A percentile compares a stretch with the other conserved stretches of the same genome.
phyloP scores from a whole-genome alignment of 2,113 vertebrate species.

The Columba janthina region DNA sequence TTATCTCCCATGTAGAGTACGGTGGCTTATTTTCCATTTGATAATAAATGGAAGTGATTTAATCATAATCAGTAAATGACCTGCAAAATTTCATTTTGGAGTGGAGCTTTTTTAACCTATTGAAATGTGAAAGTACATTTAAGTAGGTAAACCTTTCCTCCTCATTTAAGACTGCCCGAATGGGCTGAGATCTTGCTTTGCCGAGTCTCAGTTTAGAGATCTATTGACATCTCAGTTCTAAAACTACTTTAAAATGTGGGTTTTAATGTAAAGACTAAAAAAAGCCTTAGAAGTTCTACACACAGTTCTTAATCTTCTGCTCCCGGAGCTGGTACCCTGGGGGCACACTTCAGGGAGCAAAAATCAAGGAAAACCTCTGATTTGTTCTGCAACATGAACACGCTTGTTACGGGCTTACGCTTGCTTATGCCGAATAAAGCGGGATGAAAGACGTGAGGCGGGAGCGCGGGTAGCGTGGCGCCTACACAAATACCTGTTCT shows the following conservation, averaged over 20 bases:
- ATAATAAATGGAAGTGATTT: constrained; percentile 62
- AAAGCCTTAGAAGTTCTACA: background rate
- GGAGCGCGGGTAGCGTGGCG: accelerated
- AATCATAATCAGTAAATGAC: constrained; percentile 64
- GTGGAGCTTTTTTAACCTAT: constrained; percentile 25
- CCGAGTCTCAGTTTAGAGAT: background rate
- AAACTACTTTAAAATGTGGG: background rate
- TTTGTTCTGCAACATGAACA: background rate
- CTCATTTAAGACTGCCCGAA: background rate
- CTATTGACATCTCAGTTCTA: background rate
- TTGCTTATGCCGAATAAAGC: background rate
- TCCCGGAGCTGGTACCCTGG: background rate
- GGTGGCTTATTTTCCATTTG: constrained; percentile 42
- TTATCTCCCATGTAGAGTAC: constrained; percentile 1
- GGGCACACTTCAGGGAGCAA: constrained; percentile 14
- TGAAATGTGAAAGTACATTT: constrained; percentile 4
- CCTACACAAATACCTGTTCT: background rate
- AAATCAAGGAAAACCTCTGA: constrained; percentile 24
- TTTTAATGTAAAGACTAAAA: constrained; percentile 33
- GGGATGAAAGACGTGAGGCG: background rate
- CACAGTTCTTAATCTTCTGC: constrained; percentile 5
- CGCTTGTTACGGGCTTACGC: background rate
- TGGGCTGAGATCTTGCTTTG: background rate
- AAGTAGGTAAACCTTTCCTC: constrained; percentile 21
- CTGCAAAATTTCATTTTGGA: constrained; percentile 64